Evolutionary conservation across 2,797 vertebrate species (phyloP).

Genomic region (Phaenicophaeus curvirostris): DNA sequence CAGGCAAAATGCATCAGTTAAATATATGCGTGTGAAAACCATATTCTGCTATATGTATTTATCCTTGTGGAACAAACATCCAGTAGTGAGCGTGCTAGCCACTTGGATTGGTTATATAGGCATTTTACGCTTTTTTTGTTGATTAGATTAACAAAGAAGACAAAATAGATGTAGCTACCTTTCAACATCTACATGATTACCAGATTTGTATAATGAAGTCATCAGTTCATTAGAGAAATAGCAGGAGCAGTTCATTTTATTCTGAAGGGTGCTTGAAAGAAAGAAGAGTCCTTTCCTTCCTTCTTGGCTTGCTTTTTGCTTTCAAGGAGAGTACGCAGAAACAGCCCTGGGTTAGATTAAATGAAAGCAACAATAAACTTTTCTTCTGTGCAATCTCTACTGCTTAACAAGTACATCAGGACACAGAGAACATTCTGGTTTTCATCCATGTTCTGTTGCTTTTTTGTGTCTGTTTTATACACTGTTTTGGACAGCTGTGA

Average conservation of each 20-base stretch:
- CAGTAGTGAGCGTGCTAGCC: not conserved
- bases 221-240: constrained; percentile 36
- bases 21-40: not conserved
- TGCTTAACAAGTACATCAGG: constrained; percentile 12
- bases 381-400: not conserved
- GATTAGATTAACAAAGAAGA: not conserved
- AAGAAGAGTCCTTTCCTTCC: constrained; percentile 17
- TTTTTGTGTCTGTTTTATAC: constrained; percentile 10
- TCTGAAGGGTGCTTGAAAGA: constrained; percentile 44
- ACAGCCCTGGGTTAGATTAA: constrained; percentile 34
- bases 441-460: constrained; percentile 6
- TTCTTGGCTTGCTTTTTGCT: constrained; percentile 24
- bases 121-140: not conserved
- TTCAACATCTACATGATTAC: constrained; percentile 18
- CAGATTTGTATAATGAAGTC: constrained; percentile 10
- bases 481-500: not conserved
- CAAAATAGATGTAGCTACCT: constrained; percentile 28
- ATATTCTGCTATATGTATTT: not conserved
- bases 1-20: not conserved
- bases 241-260: not conserved
- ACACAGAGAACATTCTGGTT: constrained; percentile 46
- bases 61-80: not conserved
- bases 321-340: constrained; percentile 11
- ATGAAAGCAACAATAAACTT: not conserved
- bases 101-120: not conserved